Percentiles rank a stretch among this genome's conserved stretches.
phyloP scores from a whole-genome alignment of 1,140 invertebrate species.

The Gonioctena quinquepunctata region DNA sequence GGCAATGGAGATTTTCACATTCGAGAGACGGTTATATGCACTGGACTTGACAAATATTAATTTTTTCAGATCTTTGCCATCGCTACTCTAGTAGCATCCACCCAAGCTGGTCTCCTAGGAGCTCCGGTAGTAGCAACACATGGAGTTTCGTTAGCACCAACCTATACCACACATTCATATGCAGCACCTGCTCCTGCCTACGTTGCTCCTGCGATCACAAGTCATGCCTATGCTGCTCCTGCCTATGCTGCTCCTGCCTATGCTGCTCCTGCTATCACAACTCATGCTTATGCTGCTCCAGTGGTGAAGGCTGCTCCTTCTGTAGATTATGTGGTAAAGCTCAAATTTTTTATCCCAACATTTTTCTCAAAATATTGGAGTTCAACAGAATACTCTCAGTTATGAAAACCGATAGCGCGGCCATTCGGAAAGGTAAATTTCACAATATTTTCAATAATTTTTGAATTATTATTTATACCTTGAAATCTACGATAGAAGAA shows the following conservation, averaged over 20 bases:
- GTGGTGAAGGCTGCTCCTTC: constrained; percentile 31
- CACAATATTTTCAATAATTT: too few relatives aligned
- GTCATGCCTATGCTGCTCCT: constrained; percentile 1
- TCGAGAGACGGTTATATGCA: too few relatives aligned
- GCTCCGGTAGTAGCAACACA: constrained; percentile 21
- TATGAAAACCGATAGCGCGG: too few relatives aligned
- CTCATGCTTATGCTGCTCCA: constrained; percentile 4
- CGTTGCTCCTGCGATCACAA: constrained; percentile 1
- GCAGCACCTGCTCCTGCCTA: constrained; percentile 1
- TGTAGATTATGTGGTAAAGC: constrained; percentile 38
- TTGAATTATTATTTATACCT: too few relatives aligned
- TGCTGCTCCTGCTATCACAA: not conserved
- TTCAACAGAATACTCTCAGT: too few relatives aligned
- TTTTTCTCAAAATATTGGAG: too few relatives aligned
- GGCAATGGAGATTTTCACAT: too few relatives aligned
- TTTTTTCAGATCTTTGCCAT: constrained; percentile 28
- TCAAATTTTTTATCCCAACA: too few relatives aligned
- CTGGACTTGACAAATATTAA: too few relatives aligned
- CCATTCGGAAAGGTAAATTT: too few relatives aligned
- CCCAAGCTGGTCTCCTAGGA: constrained; percentile 27
- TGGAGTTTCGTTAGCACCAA: constrained; percentile 14
- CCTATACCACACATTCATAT: constrained; percentile 13
- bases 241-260: constrained; percentile 5
- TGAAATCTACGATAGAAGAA: too few relatives aligned
- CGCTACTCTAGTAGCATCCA: constrained; percentile 26